A percentile compares a stretch with the other conserved stretches of the same genome.
These are phyloP conservation scores for Drosophila flavopinicola DNA, from an alignment of 2,888 invertebrate species.

Conservation along the genomic window DNA sequence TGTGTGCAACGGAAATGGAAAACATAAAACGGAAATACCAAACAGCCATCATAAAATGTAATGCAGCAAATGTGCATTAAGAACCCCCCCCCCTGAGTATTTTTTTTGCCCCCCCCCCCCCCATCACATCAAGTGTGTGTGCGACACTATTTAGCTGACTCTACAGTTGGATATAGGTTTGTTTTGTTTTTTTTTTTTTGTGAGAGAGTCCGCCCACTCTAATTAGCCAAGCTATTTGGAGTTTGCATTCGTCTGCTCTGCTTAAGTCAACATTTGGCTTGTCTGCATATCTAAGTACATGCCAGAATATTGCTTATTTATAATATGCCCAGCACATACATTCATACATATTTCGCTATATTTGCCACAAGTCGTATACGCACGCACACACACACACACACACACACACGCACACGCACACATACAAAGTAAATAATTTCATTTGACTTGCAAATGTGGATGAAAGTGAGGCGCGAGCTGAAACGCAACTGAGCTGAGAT, in stretches of 20 bases:
- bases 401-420: conserved; percentile 4
- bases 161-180: too few relatives aligned
- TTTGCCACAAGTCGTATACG: too few relatives aligned
- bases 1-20: conserved; percentile 61
- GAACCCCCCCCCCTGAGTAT: conserved; percentile 7
- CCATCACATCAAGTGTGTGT: too few relatives aligned
- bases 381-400: conserved; percentile 9
- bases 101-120: too few relatives aligned
- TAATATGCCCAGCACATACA: conserved; percentile 59
- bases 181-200: too few relatives aligned
- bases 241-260: conserved; percentile 33
- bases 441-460: conserved; percentile 74
- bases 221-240: conserved; percentile 61
- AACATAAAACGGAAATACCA: conserved; percentile 61
- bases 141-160: not conserved
- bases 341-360: conserved; percentile 51
- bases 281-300: conserved; percentile 41
- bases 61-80: conserved; percentile 55
- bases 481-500: conserved; percentile 20
- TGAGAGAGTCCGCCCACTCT: conserved; percentile 25
- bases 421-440: conserved; percentile 73
- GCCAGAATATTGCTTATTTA: conserved; percentile 63
- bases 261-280: conserved; percentile 1
- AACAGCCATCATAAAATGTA: conserved; percentile 56
- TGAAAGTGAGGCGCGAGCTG: conserved; percentile 34